These are phyloP conservation scores for Meghimatium bilineatum DNA, from an alignment of 2,888 invertebrate species.

Conservation along the genomic window DNA sequence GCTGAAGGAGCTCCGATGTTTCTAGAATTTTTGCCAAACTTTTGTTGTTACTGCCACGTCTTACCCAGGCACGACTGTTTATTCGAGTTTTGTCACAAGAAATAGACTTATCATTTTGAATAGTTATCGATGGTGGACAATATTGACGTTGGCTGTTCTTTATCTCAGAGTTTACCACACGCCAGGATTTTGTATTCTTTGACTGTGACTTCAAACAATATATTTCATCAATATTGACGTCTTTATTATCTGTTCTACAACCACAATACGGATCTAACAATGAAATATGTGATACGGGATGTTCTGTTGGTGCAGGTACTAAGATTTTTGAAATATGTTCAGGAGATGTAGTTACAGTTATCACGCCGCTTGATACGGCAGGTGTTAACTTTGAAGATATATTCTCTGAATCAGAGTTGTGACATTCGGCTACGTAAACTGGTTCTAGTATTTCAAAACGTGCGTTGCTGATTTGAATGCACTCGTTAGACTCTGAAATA, in stretches of 20 bases:
- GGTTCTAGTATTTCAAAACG: not conserved
- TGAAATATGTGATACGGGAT: not conserved
- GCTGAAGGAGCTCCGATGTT: constrained; percentile 20
- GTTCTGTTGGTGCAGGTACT: not conserved
- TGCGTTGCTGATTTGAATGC: not conserved
- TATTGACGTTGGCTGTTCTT: not conserved
- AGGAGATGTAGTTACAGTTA: not conserved
- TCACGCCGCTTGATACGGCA: not conserved
- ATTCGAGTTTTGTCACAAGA: not conserved
- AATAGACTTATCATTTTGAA: not conserved
- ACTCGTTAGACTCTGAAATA: not conserved
- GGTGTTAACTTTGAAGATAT: not conserved
- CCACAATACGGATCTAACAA: no score
- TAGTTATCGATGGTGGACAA: not conserved
- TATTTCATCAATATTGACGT: not conserved
- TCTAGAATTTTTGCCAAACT: constrained; percentile 36
- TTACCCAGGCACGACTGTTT: not conserved
- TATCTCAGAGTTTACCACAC: not conserved
- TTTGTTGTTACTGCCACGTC: not conserved
- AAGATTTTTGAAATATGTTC: not conserved
- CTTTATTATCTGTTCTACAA: not conserved
- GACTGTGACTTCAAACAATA: not conserved
- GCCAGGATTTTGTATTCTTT: not conserved
- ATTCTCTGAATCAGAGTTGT: not conserved
- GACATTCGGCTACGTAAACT: not conserved